A percentile compares a stretch with the other conserved stretches of the same genome.
Conservation (phyloP, 1,140 invertebrate species). For the Melitaea cinxia region DNA sequence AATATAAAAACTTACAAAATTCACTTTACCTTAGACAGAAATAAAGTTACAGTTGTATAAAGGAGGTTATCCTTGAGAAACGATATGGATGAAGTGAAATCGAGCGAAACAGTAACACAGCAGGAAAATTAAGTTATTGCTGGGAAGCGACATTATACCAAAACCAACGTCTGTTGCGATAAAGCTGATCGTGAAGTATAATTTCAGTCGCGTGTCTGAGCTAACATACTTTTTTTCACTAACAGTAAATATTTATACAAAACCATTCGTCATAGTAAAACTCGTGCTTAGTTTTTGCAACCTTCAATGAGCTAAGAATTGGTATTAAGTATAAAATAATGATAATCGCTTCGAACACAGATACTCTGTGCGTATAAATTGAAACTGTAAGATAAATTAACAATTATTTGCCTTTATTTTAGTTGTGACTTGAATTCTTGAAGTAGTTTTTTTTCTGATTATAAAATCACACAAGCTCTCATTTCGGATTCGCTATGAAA, state of each 20-base stretch:
- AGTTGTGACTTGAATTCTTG: conserved; percentile 1
- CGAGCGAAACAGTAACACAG: too few relatives aligned
- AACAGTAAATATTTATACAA: background rate
- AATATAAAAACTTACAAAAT: too few relatives aligned
- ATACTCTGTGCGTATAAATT: conserved; percentile 30
- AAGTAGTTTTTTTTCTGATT: too few relatives aligned
- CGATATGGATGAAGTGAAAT: too few relatives aligned
- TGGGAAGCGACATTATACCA: too few relatives aligned
- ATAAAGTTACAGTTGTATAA: too few relatives aligned
- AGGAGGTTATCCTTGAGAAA: too few relatives aligned
- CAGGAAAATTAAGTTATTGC: too few relatives aligned
- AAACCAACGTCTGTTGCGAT: too few relatives aligned
- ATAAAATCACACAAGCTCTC: background rate
- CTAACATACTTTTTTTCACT: background rate
- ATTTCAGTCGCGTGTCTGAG: background rate
- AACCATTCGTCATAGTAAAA: background rate
- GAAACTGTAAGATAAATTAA: conserved; percentile 34
- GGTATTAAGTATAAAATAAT: conserved; percentile 34
- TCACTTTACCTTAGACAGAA: too few relatives aligned
- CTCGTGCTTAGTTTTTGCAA: conserved; percentile 23
- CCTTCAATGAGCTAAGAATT: conserved; percentile 33
- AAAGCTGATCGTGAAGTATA: too few relatives aligned
- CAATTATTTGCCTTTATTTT: conserved; percentile 19
- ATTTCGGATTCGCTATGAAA: background rate
- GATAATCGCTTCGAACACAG: conserved; percentile 23